Base-by-base conservation (phyloP, 2,113 vertebrate genomes). In the Panthera tigris region DNA sequence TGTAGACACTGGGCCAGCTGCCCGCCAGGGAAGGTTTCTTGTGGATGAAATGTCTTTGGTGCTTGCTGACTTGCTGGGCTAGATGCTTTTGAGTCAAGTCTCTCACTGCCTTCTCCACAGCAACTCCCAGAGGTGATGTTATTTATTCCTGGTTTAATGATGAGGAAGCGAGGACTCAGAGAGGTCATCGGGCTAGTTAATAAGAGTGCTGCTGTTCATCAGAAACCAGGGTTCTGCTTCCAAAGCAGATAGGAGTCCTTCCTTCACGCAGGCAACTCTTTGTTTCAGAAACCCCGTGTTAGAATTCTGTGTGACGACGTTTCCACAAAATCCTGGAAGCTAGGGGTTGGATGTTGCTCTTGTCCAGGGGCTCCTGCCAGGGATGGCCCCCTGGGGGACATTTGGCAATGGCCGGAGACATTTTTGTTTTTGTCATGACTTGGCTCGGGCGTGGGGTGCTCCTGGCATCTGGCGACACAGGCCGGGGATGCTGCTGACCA, bases 71-170 rank as follows among this genome's bases (percentile, higher is more conserved):
- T 61, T 81, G 65, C 50, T 71, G 93, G 57, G n/a, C 41, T 33
- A 21, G 29, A 48, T n/a, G 39, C 66, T 84, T 84, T 76, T 74
- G 78, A 76, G 39, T 91, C 31, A 31, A 48, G 78, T 36, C 55
- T 69, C 57, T 65, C 7, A 7, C 57, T 14, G 25, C 80, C 11
- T 82, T 81, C 36, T 88, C 69, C 4, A 36, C 6, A 27, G 84
- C 63, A 83, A 3, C 52, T 48, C 45, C 55, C 39, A 83, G 92
- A 87, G 45, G 33, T 41, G 33, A 33, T 66, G 45, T 11, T 87
- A 50, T 74, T 76, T 94, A 74, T 85, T 93, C 31, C 87, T 80
- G 39, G 76, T n/a, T 84, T 63, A 94, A 83, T 81, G 36, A 71
- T 36, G 66, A 94, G 88, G 71, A 96, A 94, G 52, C 76, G 41